A percentile compares a stretch with the other conserved stretches of the same genome.
Conservation (phyloP, 2,888 invertebrate genomes). For the Hecatera dysodea region DNA sequence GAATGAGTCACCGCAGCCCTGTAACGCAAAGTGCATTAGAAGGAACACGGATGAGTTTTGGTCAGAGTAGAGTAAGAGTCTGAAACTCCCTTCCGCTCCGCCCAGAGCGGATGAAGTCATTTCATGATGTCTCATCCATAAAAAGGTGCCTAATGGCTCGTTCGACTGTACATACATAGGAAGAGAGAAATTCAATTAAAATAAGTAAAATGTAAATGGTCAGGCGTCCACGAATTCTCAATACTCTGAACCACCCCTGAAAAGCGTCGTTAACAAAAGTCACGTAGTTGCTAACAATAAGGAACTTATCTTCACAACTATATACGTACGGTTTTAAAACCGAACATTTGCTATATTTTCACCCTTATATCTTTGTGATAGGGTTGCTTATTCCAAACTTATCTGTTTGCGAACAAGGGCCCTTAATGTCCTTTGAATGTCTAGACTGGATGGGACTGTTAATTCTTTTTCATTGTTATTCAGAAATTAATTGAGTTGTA, state of each 20-base stretch:
- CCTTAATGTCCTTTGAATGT: slow-evolving; percentile 66
- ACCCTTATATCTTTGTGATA: slow-evolving; percentile 46
- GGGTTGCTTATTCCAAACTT: slow-evolving; percentile 8
- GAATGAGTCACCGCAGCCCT: too few relatives aligned
- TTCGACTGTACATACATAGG: not conserved
- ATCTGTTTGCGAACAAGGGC: slow-evolving; percentile 9
- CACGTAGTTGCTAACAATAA: slow-evolving; percentile 74
- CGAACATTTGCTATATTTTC: slow-evolving; percentile 39
- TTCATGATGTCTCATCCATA: too few relatives aligned
- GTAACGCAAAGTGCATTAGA: too few relatives aligned
- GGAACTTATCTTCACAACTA: slow-evolving; percentile 70
- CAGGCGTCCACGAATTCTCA: slow-evolving; percentile 42
- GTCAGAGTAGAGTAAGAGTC: too few relatives aligned
- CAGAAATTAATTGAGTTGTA: slow-evolving; percentile 45
- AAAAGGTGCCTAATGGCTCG: too few relatives aligned
- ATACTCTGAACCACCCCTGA: slow-evolving; percentile 50
- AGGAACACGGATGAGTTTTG: too few relatives aligned
- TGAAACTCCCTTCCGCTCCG: too few relatives aligned
- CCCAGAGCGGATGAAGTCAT: too few relatives aligned
- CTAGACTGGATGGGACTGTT: slow-evolving; percentile 69
- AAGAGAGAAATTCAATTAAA: slow-evolving; percentile 50
- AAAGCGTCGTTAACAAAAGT: slow-evolving; percentile 76
- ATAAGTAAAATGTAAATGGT: slow-evolving; percentile 50
- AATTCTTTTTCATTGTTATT: slow-evolving; percentile 54
- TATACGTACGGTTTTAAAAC: slow-evolving; percentile 48